Evolutionary conservation across 2,888 invertebrate species (phyloP).

Genomic region (Phaedon cochleariae): DNA sequence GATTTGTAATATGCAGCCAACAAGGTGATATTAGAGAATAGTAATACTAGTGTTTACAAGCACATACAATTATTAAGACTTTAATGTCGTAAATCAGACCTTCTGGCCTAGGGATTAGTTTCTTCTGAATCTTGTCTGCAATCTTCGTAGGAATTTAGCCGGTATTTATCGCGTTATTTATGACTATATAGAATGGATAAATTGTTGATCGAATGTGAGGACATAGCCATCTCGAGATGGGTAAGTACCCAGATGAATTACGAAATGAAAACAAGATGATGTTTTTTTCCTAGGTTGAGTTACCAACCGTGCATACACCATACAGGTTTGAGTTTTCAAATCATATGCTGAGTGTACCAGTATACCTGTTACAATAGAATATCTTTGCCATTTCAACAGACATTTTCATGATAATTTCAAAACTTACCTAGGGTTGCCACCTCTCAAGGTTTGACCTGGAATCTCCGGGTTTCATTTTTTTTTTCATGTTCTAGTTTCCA

Average conservation of each 20-base stretch:
- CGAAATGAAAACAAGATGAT: too few relatives aligned
- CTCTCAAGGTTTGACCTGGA: too few relatives aligned
- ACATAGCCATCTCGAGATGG: background rate
- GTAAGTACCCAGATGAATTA: background rate
- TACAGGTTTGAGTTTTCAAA: too few relatives aligned
- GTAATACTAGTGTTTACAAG: conserved; percentile 39
- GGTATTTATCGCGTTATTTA: conserved; percentile 40
- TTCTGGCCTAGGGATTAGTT: conserved; percentile 13
- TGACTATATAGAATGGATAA: conserved; percentile 13
- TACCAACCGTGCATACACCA: too few relatives aligned
- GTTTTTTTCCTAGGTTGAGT: too few relatives aligned
- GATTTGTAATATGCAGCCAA: conserved; percentile 1
- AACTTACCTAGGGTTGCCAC: too few relatives aligned
- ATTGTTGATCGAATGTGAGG: background rate
- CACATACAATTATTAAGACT: conserved; percentile 41
- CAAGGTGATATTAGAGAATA: conserved; percentile 28
- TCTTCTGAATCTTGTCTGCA: conserved; percentile 12
- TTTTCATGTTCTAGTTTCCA: too few relatives aligned
- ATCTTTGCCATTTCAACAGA: too few relatives aligned
- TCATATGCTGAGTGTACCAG: too few relatives aligned
- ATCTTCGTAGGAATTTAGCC: conserved; percentile 26
- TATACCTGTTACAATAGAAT: too few relatives aligned
- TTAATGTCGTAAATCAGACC: conserved; percentile 39
- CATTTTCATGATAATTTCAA: too few relatives aligned
- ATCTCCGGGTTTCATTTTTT: too few relatives aligned